Evolutionary conservation across 2,888 invertebrate genomes (phyloP).

Genomic region (Oconnorella tubifera): DNA sequence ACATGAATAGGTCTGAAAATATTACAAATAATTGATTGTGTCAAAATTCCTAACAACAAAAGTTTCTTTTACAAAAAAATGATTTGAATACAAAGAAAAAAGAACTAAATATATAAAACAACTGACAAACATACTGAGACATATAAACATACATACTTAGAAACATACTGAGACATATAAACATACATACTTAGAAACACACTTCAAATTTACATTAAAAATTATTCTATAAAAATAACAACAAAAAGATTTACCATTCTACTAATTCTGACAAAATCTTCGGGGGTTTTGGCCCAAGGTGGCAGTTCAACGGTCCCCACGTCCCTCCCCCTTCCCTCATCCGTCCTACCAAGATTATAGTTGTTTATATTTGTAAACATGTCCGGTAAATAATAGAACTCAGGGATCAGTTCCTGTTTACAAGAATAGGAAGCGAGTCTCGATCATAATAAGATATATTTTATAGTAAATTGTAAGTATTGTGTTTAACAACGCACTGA

Average conservation of each 20-base stretch:
- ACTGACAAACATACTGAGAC: no score
- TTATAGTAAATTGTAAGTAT: no score
- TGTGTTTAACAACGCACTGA: no score
- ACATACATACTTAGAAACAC: no score
- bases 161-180: no score
- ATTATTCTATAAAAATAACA: no score
- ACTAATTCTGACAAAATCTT: constrained; percentile 96
- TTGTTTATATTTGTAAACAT: constrained; percentile 88
- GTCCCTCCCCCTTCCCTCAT: constrained; percentile 68
- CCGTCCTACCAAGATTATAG: constrained; percentile 82
- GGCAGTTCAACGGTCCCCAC: constrained; percentile 88
- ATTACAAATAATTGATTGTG: not conserved
- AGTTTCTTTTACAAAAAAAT: not conserved
- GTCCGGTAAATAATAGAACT: constrained; percentile 97
- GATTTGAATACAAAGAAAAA: no score
- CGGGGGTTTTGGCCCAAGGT: constrained; percentile 89
- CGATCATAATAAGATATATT: not conserved
- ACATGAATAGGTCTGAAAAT: no score
- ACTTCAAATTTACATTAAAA: no score
- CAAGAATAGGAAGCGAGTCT: constrained; percentile 11
- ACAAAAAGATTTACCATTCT: no score
- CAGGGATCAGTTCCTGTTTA: constrained; percentile 89
- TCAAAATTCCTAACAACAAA: not conserved
- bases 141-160: no score
- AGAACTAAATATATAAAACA: no score